Evolutionary conservation across 2,797 vertebrate genomes (phyloP).

Genomic region (Acanthurus tractus): DNA sequence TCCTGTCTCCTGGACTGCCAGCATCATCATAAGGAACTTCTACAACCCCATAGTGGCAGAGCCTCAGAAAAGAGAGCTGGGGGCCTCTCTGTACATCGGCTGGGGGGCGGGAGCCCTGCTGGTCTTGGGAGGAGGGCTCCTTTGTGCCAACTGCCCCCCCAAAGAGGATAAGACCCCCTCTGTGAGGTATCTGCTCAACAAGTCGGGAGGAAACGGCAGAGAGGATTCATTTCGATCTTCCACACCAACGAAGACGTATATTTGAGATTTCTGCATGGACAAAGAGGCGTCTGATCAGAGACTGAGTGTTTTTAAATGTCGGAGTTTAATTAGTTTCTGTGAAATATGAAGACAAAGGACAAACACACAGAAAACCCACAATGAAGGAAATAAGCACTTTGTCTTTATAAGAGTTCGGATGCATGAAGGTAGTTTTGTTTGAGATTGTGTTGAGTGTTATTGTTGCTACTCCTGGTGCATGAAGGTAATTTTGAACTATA

Average conservation of each 20-base stretch:
- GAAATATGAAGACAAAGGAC: slow-evolving; percentile 15
- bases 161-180: slow-evolving; percentile 52
- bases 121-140: slow-evolving; percentile 86
- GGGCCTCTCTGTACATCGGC: slow-evolving; percentile 91
- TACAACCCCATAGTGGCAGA: slow-evolving; percentile 81
- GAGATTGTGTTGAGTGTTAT: neutral
- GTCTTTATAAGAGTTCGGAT: neutral
- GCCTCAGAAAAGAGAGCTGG: slow-evolving; percentile 89
- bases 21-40: slow-evolving; percentile 82
- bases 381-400: slow-evolving; percentile 60
- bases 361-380: neutral
- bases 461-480: neutral
- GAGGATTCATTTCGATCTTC: slow-evolving; percentile 35
- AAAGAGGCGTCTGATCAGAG: neutral
- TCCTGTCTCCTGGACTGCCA: slow-evolving; percentile 85
- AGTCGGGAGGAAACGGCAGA: slow-evolving; percentile 37
- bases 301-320: neutral
- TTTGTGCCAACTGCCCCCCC: slow-evolving; percentile 74
- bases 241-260: slow-evolving; percentile 75
- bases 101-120: slow-evolving; percentile 89
- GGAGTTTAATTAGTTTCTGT: neutral
- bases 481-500: neutral
- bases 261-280: slow-evolving; percentile 54
- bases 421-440: slow-evolving; percentile 7
- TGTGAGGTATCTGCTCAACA: slow-evolving; percentile 67